Evolutionary conservation across 1,140 invertebrate genomes (phyloP), one percentile per base, ranked within the genome.

Genomic region (Pachyrhynchus sulphureomaculatus): DNA sequence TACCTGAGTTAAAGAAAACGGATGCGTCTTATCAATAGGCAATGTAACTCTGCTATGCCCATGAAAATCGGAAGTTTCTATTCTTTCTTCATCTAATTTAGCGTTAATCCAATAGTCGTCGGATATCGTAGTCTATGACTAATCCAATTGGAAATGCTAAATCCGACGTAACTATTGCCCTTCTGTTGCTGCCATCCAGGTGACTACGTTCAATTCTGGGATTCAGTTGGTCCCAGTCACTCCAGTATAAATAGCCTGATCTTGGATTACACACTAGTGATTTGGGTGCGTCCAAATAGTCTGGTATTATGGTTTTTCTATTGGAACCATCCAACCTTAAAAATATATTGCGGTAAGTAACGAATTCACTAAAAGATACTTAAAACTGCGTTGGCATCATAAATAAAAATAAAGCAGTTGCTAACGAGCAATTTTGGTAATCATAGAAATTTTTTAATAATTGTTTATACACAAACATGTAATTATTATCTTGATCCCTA

Each of bases 91-190:
- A 24, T 69, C 67, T 8, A 65, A 23, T 62, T 94, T 81, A 0
- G 90, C 90, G 79, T 98, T 95, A 5, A 91, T 90, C 88, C 93
- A 96, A 71, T 95, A 96, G 76, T 56, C 88, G 83, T 60, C 84
- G 84, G 37, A 83, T 86, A 36, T 85, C 82, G 67, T 88, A 92
- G 77, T 98, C 96, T 15, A 99, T 84, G 0, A 91, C 87, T 2
- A 99, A 79, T 0, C 93, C 95, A 72, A 95, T 96, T 0, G 95
- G 95, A 80, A 95, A 95, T 13, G 86, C 88, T 1, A 98, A 76
- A 66, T 92, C 87, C 2, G 84, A 83, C 6, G 84, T 82, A 0
- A 98, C 82, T 33, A 98, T 87, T 0, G 84, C 79, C 51, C 81
- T 85, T 24, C 92, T 81, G 56, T 85, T 81, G 0, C 84, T 84